Evolutionary conservation across 2,888 invertebrate genomes (phyloP), one percentile per base, ranked within the genome.

Genomic region (Phortica okadai): DNA sequence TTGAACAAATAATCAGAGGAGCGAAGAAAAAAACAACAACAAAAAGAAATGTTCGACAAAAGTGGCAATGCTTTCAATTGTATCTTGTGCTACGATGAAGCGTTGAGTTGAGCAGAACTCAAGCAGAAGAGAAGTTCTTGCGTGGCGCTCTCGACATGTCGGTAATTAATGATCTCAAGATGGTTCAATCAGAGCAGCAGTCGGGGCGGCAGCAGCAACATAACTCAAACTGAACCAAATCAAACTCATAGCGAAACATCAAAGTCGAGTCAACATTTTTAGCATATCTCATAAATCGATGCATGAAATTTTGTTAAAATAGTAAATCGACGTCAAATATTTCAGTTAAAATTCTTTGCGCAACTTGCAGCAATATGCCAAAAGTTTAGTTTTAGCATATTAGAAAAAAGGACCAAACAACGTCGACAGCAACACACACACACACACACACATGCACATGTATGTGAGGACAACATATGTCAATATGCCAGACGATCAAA

Each of bases 121-220:
- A 33, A 33, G 33, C 1, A 5, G 33, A 2, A 33, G 33, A 2
- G 33, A 33, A 1, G 33, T 33, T 11, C 50, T 50, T 50, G 25
- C 62, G 62, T 21, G 11, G 82, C 80, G 80, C 80, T 80, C 72
- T 74, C 70, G 66, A 74, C 62, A 76, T 78, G 64, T 76, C 67
- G 77, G 78, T 82, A 85, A 89, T 90, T 90, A 89, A 89, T 89
- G 89, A 88, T 89, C 82, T 33, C 77, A 77, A 83, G 80, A 79
- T 80, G 84, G 54, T 72, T 83, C 83, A 88, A 88, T 86, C 81
- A 82, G 70, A 33, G 33, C 1, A 54, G 54, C 54, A 77, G 69
- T 69, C 76, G 78, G 75, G 66, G 77, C 77, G 58, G 73, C 59
- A 74, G 44, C 7, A 41, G 33, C 64, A 70, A 62, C 54, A 54